Percentiles rank a stretch among this genome's conserved stretches.
Conservation (phyloP, 2,797 vertebrate species). For the Myotis myotis region DNA sequence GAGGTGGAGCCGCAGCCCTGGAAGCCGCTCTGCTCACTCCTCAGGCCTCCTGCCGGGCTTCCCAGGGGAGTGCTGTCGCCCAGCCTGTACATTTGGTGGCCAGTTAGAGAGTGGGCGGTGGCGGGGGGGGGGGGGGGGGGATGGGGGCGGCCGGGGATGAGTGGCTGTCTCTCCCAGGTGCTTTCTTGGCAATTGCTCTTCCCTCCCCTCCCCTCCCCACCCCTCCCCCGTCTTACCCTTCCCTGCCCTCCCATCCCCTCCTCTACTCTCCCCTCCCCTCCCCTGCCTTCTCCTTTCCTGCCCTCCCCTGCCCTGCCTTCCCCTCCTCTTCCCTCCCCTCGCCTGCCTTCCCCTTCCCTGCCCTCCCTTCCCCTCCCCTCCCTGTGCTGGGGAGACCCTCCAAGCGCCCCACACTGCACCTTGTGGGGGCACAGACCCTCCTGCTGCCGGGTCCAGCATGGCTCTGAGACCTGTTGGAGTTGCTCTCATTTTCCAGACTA, state of each 20-base stretch:
- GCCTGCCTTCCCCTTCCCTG: too few species aligned
- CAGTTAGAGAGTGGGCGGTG: slow-evolving; percentile 72
- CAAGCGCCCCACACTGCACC: accelerated
- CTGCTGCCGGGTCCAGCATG: accelerated
- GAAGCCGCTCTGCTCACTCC: slow-evolving; percentile 7
- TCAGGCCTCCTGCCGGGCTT: not conserved
- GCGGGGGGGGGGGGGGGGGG: accelerated
- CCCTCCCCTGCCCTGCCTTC: too few species aligned
- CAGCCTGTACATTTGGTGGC: slow-evolving; percentile 73
- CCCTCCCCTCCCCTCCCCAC: not conserved
- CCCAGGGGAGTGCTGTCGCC: slow-evolving; percentile 36
- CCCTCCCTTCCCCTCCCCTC: not conserved
- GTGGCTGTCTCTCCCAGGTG: not conserved
- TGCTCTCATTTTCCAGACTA: not conserved
- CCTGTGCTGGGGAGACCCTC: not conserved
- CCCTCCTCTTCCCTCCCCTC: too few species aligned
- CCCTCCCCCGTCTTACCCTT: not conserved
- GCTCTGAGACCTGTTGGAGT: not conserved
- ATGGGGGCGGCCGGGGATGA: not conserved
- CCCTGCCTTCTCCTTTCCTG: too few species aligned
- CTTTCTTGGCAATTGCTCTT: not conserved
- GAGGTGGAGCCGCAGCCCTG: slow-evolving; percentile 83
- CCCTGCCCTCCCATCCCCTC: not conserved
- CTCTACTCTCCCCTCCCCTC: too few species aligned
- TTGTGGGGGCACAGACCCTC: not conserved